Base-by-base conservation (phyloP, 23 tunicate species). In the Pegea sp. region DNA sequence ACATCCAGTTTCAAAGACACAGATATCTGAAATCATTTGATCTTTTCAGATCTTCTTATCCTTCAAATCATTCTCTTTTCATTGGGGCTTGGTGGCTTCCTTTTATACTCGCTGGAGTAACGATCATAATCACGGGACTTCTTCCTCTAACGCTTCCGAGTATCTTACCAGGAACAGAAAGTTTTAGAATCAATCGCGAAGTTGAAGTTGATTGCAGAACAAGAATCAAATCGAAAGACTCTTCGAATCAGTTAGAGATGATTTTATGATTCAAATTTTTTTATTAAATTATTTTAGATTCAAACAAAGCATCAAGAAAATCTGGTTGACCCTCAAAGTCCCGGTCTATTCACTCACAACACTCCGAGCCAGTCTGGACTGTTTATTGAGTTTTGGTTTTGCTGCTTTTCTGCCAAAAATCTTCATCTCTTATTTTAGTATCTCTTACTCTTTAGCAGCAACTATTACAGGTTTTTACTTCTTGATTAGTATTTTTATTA, bases 41-140 rank as follows among this genome's bases (percentile, higher is more conserved):
- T 13, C 48, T 34, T 29, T 0, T 5, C 59, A 64, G 69, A 28
- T 30, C 44, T 28, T 27, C 43, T 29, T 24, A 24, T 5, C 5
- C 0, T 21, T n/a, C 34, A 16, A 5, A 1, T 11, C 26, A 31
- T 64, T 29, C 62, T 13, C 18, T 29, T 5, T 64, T 52, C 54
- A 52, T 64, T 1, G 69, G 69, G 32, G 57, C 58, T 4, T 64
- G 69, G 69, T 64, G 69, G 69, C 11, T 64, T 21, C 54, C 54
- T 16, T 64, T 64, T 30, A 19, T 64, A 13, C 48, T 53, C 6
- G 44, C 26, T 21, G 69, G 69, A 13, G 28, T 64, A 6, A 21
- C 52, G 0, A 22, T 28, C 44, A 42, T 64, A 6, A n/a, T 52
- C 4, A 30, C 52, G 0, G 52, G 60, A 25, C 4, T 64, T 1